Percentiles rank a stretch among this genome's conserved stretches.
These are phyloP conservation scores for Drosophila erecta DNA, from an alignment of 1,140 invertebrate genomes.

Conservation along the genomic window DNA sequence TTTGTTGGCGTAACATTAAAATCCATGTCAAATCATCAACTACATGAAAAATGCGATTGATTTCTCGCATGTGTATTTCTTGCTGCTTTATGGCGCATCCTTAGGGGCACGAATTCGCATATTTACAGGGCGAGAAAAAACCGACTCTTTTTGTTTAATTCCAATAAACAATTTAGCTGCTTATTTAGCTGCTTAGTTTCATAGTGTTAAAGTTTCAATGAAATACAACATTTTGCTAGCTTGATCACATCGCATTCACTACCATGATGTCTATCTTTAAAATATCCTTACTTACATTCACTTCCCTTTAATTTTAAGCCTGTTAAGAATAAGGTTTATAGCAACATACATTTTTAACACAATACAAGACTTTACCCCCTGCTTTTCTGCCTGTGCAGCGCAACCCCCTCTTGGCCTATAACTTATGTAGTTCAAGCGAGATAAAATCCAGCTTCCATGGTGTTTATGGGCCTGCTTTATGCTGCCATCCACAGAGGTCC, in stretches of 20 bases:
- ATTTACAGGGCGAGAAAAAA: conserved; percentile 19
- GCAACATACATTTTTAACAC: no score
- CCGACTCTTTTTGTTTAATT: not conserved
- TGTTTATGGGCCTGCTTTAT: conserved; percentile 67
- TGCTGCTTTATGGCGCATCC: conserved; percentile 42
- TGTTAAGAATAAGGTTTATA: not conserved
- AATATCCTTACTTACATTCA: not conserved
- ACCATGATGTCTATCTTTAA: no score
- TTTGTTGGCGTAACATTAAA: conserved; percentile 15
- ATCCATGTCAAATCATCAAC: conserved; percentile 9
- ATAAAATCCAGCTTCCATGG: conserved; percentile 58
- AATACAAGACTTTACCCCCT: not conserved
- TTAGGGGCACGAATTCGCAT: conserved; percentile 7
- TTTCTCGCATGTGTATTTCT: conserved; percentile 40
- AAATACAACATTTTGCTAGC: not conserved
- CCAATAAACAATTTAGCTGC: not conserved
- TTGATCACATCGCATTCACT: no score
- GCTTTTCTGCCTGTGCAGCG: conserved; percentile 4
- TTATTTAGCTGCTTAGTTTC: no score
- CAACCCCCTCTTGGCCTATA: conserved; percentile 47
- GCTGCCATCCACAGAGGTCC: conserved; percentile 45
- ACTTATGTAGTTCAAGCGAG: conserved; percentile 56
- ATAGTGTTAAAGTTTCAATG: no score
- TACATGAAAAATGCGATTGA: conserved; percentile 28
- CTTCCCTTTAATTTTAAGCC: no score